Evolutionary conservation across 2,113 vertebrate species (phyloP), one percentile per base, ranked within the genome.

Genomic region (Psilopogon haemacephalus): DNA sequence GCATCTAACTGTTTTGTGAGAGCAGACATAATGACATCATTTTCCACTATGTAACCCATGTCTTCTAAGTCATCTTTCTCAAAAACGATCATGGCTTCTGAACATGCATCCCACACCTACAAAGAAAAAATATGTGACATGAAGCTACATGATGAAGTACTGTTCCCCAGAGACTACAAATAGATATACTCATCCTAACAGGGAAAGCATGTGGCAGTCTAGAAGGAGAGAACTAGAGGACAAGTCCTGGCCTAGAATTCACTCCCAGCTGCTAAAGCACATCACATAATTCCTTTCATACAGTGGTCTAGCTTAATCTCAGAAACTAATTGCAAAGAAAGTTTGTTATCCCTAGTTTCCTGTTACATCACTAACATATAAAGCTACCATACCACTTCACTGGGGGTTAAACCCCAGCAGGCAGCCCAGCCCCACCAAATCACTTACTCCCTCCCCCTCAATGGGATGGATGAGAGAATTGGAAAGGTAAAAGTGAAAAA

Each of bases 81-180:
- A 82, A 99, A 99, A 64, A 98, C 97, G 93, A 99, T 99, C 97
- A 99, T 97, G 89, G 99, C 99, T 96, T 99, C 99, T 52, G 99
- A 99, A 97, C 99, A 99, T 96, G 98, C 98, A 81, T 99, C 99
- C 99, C 99, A 99, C 84, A 99, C 99, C 99, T 99, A 98, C 17
- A 77, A 94, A 94, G 48, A 35, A 60, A 92, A 85, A 89, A 89
- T 58, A 88, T 9, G 15, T 81, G 68, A 56, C 37, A 82, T 70
- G 90, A 76, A 84, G 52, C 35, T 75, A 55, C 59, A 42, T 4
- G 58, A 17, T 42, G 30, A 94, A 84, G 32, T 21, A 50, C 6
- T 54, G 33, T 50, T 86, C 32, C 42, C 67, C 37, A 86, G 21
- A 84, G 37, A 75, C 37, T 20, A 23, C 30, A 6, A n/a, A n/a